Conservation (phyloP, 2,888 invertebrate genomes). For the Caenorhabditis wallacei region DNA sequence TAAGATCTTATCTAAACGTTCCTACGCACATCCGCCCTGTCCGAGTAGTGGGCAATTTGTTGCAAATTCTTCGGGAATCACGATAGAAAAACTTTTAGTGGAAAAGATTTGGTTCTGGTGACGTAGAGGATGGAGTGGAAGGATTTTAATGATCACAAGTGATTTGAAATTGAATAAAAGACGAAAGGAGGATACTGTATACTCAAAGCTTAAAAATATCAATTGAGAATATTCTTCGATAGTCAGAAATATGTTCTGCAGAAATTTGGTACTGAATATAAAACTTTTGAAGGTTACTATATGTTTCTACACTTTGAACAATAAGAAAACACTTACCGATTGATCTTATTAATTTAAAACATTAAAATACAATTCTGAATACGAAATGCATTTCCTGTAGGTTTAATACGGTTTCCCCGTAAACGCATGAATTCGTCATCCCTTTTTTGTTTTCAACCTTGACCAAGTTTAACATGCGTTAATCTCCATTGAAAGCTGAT, state of each 20-base stretch:
- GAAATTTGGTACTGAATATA: too few species aligned
- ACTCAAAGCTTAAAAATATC: too few species aligned
- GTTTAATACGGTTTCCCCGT: constrained; percentile 19
- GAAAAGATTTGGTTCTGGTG: background rate
- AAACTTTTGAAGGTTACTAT: too few species aligned
- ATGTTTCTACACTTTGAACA: too few species aligned
- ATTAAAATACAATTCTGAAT: too few species aligned
- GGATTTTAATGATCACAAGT: background rate
- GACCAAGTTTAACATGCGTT: constrained; percentile 45
- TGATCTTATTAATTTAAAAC: too few species aligned
- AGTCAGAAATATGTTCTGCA: too few species aligned
- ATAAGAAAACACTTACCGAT: too few species aligned
- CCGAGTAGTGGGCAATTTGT: constrained; percentile 50
- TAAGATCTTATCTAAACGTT: constrained; percentile 56
- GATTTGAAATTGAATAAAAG: background rate
- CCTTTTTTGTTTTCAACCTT: constrained; percentile 40
- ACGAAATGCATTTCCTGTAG: background rate
- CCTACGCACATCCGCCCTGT: constrained; percentile 46
- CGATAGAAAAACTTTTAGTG: constrained; percentile 4
- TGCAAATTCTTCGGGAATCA: constrained; percentile 37
- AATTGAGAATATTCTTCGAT: too few species aligned
- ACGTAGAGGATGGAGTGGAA: background rate
- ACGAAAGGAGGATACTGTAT: too few species aligned
- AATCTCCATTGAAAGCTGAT: constrained; percentile 39
- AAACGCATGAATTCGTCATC: constrained; percentile 26